A percentile compares a stretch with the other conserved stretches of the same genome.
These are phyloP conservation scores for Rhinatrema bivittatum DNA, from an alignment of 2,797 vertebrate species.

Conservation along the genomic window DNA sequence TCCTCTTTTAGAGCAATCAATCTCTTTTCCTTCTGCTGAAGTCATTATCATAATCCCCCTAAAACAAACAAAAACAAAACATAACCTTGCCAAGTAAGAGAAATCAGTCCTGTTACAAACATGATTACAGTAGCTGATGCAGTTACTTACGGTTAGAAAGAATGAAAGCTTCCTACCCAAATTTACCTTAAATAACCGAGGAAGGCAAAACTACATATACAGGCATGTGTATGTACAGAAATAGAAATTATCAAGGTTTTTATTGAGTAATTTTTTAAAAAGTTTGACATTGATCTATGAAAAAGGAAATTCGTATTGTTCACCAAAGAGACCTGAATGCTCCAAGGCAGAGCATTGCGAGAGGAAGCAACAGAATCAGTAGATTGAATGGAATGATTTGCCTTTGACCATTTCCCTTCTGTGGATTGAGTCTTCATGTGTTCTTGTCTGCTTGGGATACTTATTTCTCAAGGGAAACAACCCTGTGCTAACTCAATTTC, in stretches of 20 bases:
- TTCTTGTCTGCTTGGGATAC: too few relatives aligned
- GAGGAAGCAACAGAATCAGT: slow-evolving; percentile 14
- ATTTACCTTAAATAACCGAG: slow-evolving; percentile 25
- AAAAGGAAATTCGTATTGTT: too few relatives aligned
- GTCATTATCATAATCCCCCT: slow-evolving; percentile 17
- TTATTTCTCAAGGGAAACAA: slow-evolving; percentile 8
- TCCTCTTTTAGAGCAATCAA: too few relatives aligned
- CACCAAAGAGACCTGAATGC: slow-evolving; percentile 24
- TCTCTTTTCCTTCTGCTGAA: slow-evolving; percentile 18
- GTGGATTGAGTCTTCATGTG: too few relatives aligned
- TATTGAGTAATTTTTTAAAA: slow-evolving; percentile 35
- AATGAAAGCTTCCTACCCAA: slow-evolving; percentile 25
- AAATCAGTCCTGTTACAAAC: too few relatives aligned
- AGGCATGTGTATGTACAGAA: slow-evolving; percentile 27
- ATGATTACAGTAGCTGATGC: too few relatives aligned
- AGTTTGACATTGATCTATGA: too few relatives aligned
- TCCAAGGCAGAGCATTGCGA: slow-evolving; percentile 21
- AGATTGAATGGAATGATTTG: slow-evolving; percentile 9
- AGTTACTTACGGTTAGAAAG: too few relatives aligned
- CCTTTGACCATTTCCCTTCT: slow-evolving; percentile 13
- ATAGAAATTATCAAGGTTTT: neutral
- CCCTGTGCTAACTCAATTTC: neutral
- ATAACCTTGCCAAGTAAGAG: slow-evolving; percentile 13
- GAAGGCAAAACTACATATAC: slow-evolving; percentile 25
- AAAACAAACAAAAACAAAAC: slow-evolving; percentile 25